A percentile compares a stretch with the other conserved stretches of the same genome.
These are phyloP conservation scores for Cichlasoma orientale DNA, from an alignment of 2,797 vertebrate genomes.

Conservation along the genomic window DNA sequence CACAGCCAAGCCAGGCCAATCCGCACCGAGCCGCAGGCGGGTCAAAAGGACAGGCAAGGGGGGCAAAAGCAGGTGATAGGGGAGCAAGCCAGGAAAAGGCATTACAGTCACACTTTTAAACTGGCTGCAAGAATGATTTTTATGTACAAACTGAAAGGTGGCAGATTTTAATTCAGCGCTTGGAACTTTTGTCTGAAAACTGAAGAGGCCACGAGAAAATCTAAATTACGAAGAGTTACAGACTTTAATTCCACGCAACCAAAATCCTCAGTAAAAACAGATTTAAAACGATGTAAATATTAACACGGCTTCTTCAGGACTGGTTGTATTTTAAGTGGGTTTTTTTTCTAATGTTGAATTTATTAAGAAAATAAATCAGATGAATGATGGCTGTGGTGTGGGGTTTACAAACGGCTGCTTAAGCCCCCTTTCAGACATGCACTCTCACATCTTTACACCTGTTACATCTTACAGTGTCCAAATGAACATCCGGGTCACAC, in stretches of 20 bases:
- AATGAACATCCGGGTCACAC: neutral
- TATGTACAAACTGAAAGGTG: neutral
- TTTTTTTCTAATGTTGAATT: neutral
- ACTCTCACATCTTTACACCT: too few species aligned
- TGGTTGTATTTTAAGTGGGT: neutral
- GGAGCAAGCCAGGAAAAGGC: conserved; percentile 14
- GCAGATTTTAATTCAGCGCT: neutral
- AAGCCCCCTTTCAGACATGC: neutral
- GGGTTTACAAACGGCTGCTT: neutral
- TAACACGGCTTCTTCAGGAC: neutral
- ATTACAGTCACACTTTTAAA: conserved; percentile 5
- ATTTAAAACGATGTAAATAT: neutral
- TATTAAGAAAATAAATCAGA: neutral
- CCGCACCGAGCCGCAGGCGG: conserved; percentile 39
- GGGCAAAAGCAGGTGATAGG: neutral
- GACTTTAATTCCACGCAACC: neutral
- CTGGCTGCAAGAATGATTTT: neutral
- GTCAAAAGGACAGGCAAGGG: conserved; percentile 43
- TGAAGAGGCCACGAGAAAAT: accelerated
- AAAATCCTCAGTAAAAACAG: neutral
- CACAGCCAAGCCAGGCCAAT: conserved; percentile 81
- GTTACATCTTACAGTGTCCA: neutral
- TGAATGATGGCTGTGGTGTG: neutral
- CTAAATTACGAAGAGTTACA: neutral
- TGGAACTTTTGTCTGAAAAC: neutral